A percentile compares a stretch with the other conserved stretches of the same genome.
These are phyloP conservation scores for Calameuta pallipes DNA, from an alignment of 2,888 invertebrate species.

Conservation along the genomic window DNA sequence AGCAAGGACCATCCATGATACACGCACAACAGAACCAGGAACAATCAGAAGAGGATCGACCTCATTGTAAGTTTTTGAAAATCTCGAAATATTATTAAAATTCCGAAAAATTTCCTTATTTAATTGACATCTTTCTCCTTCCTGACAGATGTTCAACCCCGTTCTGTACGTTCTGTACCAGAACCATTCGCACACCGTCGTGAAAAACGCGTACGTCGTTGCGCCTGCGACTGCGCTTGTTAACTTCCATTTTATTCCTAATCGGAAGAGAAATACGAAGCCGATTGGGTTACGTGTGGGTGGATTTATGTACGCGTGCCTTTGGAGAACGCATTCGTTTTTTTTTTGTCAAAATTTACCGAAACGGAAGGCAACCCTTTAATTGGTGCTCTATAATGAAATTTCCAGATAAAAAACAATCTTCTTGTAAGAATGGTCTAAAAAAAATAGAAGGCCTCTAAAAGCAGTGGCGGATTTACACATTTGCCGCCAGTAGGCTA, in stretches of 20 bases:
- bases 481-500: no score
- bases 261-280: conserved; percentile 6
- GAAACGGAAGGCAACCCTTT: no score
- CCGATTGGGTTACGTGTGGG: conserved; percentile 8
- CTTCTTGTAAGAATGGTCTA: no score
- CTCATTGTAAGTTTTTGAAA: conserved; percentile 76
- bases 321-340: no score
- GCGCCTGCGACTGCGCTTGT: conserved; percentile 81
- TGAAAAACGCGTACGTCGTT: conserved; percentile 79
- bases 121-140: conserved; percentile 43
- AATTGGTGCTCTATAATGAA: no score
- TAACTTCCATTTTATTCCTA: conserved; percentile 45
- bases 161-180: conserved; percentile 75
- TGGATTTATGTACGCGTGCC: not conserved
- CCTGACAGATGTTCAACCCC: conserved; percentile 82
- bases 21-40: conserved; percentile 69
- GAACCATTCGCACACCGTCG: conserved; percentile 68
- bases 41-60: conserved; percentile 73
- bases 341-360: no score
- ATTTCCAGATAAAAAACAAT: no score
- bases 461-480: no score
- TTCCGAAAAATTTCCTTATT: conserved; percentile 4
- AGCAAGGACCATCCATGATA: conserved; percentile 64
- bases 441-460: no score
- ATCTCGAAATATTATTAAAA: conserved; percentile 7